These are phyloP conservation scores for Mirza zaza DNA, from an alignment of 2,113 vertebrate genomes.

Conservation along the genomic window DNA sequence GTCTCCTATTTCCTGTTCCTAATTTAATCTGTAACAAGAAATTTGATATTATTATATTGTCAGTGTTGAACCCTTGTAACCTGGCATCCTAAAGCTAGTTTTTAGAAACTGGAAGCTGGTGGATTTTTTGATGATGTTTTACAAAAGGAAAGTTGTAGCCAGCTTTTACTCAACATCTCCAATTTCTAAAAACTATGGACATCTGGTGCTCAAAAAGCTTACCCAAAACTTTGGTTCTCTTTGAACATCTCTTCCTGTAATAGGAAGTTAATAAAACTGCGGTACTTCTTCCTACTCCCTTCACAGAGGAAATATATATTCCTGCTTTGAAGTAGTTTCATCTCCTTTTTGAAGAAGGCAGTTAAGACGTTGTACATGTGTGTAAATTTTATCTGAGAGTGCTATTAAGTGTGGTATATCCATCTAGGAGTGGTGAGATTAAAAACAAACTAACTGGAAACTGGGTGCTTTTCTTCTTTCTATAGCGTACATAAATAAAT, in stretches of 20 bases:
- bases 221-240: slow-evolving; percentile 39
- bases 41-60: background rate
- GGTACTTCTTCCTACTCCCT: slow-evolving; percentile 44
- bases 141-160: slow-evolving; percentile 58
- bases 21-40: slow-evolving; percentile 15
- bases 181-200: slow-evolving; percentile 6
- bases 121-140: slow-evolving; percentile 50
- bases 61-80: background rate
- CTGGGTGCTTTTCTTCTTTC: background rate
- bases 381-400: slow-evolving; percentile 36
- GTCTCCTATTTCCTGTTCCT: background rate
- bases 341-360: slow-evolving; percentile 51
- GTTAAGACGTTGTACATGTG: slow-evolving; percentile 47
- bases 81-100: background rate
- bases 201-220: slow-evolving; percentile 66
- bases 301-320: slow-evolving; percentile 52
- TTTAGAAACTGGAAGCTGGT: slow-evolving; percentile 49
- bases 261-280: slow-evolving; percentile 66
- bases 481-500: background rate
- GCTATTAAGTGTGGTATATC: background rate
- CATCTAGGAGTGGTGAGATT: background rate
- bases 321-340: slow-evolving; percentile 61
- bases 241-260: slow-evolving; percentile 66
- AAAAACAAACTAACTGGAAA: slow-evolving; percentile 27
- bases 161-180: background rate